Base-by-base conservation (phyloP, 1,140 invertebrate species). In the Pentalonia nigronervosa region DNA sequence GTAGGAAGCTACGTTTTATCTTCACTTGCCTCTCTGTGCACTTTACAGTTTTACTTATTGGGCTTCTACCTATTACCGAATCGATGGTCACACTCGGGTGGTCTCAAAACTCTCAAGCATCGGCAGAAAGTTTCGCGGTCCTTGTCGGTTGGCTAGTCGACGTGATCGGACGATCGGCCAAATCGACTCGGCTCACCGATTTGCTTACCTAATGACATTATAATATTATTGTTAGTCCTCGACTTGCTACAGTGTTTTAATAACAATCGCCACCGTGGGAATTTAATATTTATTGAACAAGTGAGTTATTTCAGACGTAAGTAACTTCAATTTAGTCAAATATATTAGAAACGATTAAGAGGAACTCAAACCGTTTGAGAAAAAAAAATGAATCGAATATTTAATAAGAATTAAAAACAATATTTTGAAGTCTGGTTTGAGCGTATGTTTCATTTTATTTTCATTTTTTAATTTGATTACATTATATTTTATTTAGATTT, bases 111-210 rank as follows among this genome's bases (percentile, higher is more conserved):
- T 76, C 60, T 76, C 4, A n/a, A 76, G 60, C 14, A 3, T 30
- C n/a, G 14, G 14, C n/a, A 76, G 60, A 76, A 76, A 76, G 60
- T 76, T 76, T n/a, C n/a, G n/a, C 14, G 30, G 4, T 76, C 60
- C 60, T 76, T 76, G 60, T 76, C 60, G 60, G 60, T 76, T 76
- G 60, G n/a, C 60, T 76, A 76, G 60, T 76, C 60, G 60, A n/a
- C 60, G n/a, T 6, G 60, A 30, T 76, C 60, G 30, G 60, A 76
- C 60, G 60, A 76, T 76, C 60, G 60, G 4, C n/a, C 60, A n/a
- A n/a, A 76, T n/a, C 60, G 60, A 76, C 60, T 76, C 60, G 60
- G 30, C 60, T 30, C 60, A n/a, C 60, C 30, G n/a, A 76, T 34
- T 76, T 76, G 60, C n/a, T 76, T n/a, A 76, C 30, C 30, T 76